A percentile compares a stretch with the other conserved stretches of the same genome.
phyloP scores from a whole-genome alignment of 2,113 vertebrate genomes.

The Hydropotes inermis region DNA sequence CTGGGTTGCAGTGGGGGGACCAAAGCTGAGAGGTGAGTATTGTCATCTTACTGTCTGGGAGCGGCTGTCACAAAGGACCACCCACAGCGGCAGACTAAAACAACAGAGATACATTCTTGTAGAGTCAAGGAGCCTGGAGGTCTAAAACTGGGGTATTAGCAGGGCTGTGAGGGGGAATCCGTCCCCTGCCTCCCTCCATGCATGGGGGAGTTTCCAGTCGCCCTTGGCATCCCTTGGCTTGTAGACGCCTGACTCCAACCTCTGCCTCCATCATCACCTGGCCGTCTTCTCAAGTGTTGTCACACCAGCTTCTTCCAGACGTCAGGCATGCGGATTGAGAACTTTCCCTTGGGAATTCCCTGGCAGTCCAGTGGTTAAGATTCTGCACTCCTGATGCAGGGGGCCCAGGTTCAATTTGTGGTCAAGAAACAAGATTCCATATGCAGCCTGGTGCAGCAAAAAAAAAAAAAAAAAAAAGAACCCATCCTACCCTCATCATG shows the following conservation, averaged over 20 bases:
- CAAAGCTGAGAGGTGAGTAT: neutral
- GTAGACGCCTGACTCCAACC: rapidly evolving
- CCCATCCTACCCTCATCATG: neutral
- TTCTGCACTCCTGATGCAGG: neutral
- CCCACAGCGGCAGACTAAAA: too few species aligned
- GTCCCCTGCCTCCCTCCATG: rapidly evolving
- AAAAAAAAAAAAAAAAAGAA: neutral
- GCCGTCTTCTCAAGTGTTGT: neutral
- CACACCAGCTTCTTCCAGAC: neutral
- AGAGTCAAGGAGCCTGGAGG: neutral
- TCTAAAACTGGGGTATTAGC: rapidly evolving
- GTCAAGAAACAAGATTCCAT: neutral
- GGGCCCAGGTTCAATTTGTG: rapidly evolving
- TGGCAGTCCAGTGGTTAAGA: neutral
- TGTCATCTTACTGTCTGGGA: neutral
- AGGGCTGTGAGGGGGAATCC: rapidly evolving
- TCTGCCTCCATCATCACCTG: rapidly evolving
- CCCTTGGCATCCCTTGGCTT: rapidly evolving
- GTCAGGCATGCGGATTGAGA: neutral
- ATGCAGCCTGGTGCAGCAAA: neutral
- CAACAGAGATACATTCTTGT: neutral
- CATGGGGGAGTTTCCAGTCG: rapidly evolving
- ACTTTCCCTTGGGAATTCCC: neutral
- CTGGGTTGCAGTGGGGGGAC: neutral
- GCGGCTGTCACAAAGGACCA: neutral